Evolutionary conservation across 2,888 invertebrate genomes (phyloP).

Genomic region (Latrodectus hesperus): DNA sequence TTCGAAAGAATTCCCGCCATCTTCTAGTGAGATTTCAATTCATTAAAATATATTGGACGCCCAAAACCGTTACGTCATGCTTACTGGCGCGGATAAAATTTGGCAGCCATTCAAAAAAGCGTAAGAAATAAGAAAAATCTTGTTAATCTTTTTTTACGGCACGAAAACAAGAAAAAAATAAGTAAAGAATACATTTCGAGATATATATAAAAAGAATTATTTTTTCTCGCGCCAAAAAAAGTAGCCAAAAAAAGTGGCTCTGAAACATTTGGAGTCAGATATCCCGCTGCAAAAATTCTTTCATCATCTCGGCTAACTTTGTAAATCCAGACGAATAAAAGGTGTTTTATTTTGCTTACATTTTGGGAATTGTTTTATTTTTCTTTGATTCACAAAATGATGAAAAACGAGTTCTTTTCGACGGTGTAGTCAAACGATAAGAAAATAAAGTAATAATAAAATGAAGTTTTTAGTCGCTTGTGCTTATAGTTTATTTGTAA

Average conservation of each 20-base stretch:
- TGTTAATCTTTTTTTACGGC: conserved; percentile 1
- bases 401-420: not conserved
- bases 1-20: not conserved
- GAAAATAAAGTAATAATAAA: not conserved
- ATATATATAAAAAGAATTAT: not conserved
- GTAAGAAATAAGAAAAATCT: not conserved
- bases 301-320: not conserved
- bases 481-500: not conserved
- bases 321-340: not conserved
- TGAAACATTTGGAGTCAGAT: conserved; percentile 5
- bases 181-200: not conserved
- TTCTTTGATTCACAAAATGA: not conserved
- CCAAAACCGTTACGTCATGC: conserved; percentile 1
- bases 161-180: not conserved
- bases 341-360: conserved; percentile 3
- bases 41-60: conserved; percentile 3
- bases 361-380: not conserved
- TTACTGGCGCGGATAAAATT: conserved; percentile 2
- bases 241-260: not conserved
- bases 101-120: conserved; percentile 2
- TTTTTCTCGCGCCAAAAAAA: not conserved
- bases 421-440: not conserved
- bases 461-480: not conserved
- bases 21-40: not conserved
- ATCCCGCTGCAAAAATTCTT: not conserved